Evolutionary conservation across 37 sponge, comb jelly and placozoan genomes (phyloP).

Genomic region (Theonella swinhoei): DNA sequence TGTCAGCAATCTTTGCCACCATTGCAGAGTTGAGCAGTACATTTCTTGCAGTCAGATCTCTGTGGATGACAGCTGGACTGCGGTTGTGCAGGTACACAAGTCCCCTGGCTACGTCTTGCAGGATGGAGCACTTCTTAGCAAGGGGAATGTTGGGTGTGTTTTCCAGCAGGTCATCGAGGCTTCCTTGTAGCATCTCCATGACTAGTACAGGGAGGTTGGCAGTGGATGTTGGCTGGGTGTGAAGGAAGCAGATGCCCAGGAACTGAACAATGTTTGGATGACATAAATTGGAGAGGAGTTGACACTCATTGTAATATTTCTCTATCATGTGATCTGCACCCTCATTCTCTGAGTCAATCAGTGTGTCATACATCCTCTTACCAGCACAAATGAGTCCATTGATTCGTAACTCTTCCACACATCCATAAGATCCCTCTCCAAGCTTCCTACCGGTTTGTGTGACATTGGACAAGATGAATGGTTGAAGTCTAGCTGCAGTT

Average conservation of each 20-base stretch:
- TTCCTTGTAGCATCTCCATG: background rate
- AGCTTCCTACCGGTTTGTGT: background rate
- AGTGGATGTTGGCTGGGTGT: background rate
- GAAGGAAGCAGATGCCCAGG: background rate
- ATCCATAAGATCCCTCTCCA: background rate
- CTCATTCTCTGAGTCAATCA: background rate
- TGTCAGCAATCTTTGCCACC: constrained; percentile 24
- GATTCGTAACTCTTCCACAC: background rate
- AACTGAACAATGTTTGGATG: constrained; percentile 3
- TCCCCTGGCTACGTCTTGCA: constrained; percentile 25
- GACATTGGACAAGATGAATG: background rate
- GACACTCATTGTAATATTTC: constrained; percentile 1
- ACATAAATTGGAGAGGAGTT: background rate
- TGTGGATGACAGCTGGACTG: constrained; percentile 30
- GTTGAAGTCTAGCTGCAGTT: too few relatives aligned
- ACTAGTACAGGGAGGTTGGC: background rate
- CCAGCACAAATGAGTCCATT: constrained; percentile 2
- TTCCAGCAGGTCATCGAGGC: background rate
- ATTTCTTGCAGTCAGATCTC: constrained; percentile 30
- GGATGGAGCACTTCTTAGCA: constrained; percentile 7
- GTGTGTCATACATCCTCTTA: background rate
- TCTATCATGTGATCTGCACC: background rate
- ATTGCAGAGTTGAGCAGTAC: constrained; percentile 26
- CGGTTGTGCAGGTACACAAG: constrained; percentile 27
- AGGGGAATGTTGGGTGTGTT: constrained; percentile 14